Evolutionary conservation across 2,797 vertebrate species (phyloP), one percentile per base, ranked within the genome.

Genomic region (Melanotaenia pygmaea): DNA sequence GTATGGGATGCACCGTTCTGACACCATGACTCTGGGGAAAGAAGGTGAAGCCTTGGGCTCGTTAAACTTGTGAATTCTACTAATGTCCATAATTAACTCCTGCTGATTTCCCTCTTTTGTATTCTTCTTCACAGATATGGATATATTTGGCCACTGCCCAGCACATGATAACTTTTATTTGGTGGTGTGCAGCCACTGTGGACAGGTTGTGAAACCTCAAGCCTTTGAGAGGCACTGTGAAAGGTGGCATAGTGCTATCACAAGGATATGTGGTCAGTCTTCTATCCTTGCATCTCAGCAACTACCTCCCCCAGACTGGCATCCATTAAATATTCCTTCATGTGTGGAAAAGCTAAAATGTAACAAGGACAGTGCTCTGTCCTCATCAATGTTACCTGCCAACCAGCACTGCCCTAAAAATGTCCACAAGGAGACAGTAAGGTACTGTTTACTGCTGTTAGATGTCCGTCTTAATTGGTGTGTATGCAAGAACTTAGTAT

Each of bases 141-240:
- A 94, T 83, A 96, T 96, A 90, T 98, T 95, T 7, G 96, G 97
- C 65, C 95, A 96, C 89, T 98, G 94, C 84, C 97, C 96, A 0
- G 95, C 96, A 2, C 95, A 96, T 1, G 96, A 98, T 13, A 96
- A 97, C 60, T 96, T 98, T 81, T 98, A 93, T 87, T 90, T 98
- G 92, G 97, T 98, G 90, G 95, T 97, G 67, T 98, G 97, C 91
- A 94, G 95, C 90, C 95, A 97, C 90, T 98, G 97, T 91, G 93
- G 95, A 84, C 95, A 96, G 86, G 95, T 98, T 92, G 96, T 98
- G 88, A 98, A 98, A 88, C 97, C 97, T 54, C 96, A 97, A 86
- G 97, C 97, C 59, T 97, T 98, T 83, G 96, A 97, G 94, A 95
- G 95, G 81, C 97, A 98, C 88, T 98, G 96, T 67, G 96, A 96